phyloP scores from a whole-genome alignment of 2,113 vertebrate species.

The Melanerpes formicivorus region DNA sequence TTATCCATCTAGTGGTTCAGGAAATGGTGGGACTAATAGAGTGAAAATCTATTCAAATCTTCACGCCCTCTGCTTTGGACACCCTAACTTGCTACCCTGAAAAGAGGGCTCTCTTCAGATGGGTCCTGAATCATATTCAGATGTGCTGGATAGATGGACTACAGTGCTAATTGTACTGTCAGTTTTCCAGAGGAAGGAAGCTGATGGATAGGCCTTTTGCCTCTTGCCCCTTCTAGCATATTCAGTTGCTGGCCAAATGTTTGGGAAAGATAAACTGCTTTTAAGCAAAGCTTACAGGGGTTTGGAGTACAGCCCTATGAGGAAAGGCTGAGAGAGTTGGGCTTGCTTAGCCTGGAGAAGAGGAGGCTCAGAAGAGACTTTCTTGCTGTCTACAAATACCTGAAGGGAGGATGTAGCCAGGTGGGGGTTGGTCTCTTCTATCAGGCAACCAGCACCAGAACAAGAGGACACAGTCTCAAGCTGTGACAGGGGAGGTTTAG shows the following conservation, averaged over 20 bases:
- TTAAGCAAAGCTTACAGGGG: not conserved
- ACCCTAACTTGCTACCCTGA: not conserved
- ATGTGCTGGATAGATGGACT: not conserved
- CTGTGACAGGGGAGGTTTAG: too few species aligned
- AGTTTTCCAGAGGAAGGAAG: not conserved
- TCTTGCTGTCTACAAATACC: too few species aligned
- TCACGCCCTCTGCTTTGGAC: not conserved
- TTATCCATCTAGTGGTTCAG: not conserved
- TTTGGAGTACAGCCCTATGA: too few species aligned
- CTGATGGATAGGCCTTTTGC: not conserved
- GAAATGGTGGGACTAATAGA: not conserved
- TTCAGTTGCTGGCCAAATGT: not conserved
- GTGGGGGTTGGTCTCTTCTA: too few species aligned
- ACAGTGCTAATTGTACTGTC: not conserved
- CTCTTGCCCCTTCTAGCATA: not conserved
- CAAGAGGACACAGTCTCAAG: too few species aligned
- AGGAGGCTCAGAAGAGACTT: too few species aligned
- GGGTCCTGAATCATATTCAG: not conserved
- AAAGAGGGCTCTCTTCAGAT: not conserved
- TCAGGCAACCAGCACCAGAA: too few species aligned
- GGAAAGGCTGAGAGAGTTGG: too few species aligned
- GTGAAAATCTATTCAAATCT: not conserved
- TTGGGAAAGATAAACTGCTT: not conserved
- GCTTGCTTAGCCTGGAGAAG: too few species aligned
- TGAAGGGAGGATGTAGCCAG: too few species aligned